phyloP scores from a whole-genome alignment of 2,113 vertebrate species.

The Anolis carolinensis region DNA sequence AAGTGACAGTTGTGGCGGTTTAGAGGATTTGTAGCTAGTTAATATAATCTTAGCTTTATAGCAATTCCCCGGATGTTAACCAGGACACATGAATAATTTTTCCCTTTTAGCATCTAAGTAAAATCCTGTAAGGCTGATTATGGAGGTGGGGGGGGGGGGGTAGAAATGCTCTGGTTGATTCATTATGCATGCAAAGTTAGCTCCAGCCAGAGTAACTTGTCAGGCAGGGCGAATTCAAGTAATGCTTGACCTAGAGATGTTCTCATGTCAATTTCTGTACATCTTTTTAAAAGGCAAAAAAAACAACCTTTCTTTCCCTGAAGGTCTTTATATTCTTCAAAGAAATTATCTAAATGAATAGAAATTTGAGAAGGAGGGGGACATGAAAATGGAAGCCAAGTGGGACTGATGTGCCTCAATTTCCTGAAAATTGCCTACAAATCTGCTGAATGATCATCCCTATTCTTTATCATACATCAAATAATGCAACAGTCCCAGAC shows the following conservation, averaged over 20 bases:
- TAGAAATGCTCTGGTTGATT: constrained; percentile 1
- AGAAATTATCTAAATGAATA: not conserved
- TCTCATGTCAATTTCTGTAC: constrained; percentile 45
- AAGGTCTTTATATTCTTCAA: constrained; percentile 1
- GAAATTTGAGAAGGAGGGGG: not conserved
- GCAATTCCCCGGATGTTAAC: constrained; percentile 42
- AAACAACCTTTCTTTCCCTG: not conserved
- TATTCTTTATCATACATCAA: too few relatives aligned
- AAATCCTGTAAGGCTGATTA: constrained; percentile 21
- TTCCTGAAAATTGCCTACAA: too few relatives aligned
- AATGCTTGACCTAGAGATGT: constrained; percentile 48
- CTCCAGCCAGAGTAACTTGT: constrained; percentile 48
- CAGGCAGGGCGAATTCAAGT: constrained; percentile 35
- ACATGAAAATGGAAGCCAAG: too few relatives aligned
- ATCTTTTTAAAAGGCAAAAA: constrained; percentile 8
- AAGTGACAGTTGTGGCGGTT: constrained; percentile 15
- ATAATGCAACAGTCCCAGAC: too few relatives aligned
- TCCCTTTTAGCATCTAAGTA: constrained; percentile 36
- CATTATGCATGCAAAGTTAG: constrained; percentile 54
- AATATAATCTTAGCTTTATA: constrained; percentile 43
- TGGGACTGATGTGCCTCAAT: not conserved
- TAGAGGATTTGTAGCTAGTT: constrained; percentile 45
- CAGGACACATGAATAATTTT: constrained; percentile 22
- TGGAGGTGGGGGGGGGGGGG: not conserved
- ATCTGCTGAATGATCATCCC: too few relatives aligned